Evolutionary conservation across 2,797 vertebrate species (phyloP).

Genomic region (Epinephelus coioides): DNA sequence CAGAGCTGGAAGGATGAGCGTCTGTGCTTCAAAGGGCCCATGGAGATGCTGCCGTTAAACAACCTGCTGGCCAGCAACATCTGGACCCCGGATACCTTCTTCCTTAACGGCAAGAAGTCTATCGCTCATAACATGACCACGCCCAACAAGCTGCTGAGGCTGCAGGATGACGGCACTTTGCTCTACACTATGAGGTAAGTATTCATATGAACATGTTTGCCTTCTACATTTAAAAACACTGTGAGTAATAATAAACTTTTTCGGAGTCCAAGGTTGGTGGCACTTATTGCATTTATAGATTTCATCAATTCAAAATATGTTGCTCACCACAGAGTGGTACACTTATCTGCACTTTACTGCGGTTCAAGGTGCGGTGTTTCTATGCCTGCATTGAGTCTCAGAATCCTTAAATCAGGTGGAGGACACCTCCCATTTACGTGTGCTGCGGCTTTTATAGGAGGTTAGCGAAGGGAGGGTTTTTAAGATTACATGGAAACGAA

Average conservation of each 20-base stretch:
- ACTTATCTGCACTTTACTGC: not conserved
- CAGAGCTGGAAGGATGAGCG: slow-evolving; percentile 98
- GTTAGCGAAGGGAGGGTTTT: not conserved
- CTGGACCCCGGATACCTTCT: slow-evolving; percentile 97
- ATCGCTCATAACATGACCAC: slow-evolving; percentile 98
- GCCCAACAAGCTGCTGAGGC: slow-evolving; percentile 94
- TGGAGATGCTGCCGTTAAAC: slow-evolving; percentile 94
- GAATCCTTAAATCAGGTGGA: not conserved
- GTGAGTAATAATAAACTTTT: not conserved
- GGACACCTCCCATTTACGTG: not conserved
- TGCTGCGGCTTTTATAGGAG: not conserved
- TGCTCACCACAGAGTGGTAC: not conserved
- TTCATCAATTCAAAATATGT: not conserved
- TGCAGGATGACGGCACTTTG: slow-evolving; percentile 93
- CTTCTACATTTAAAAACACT: not conserved
- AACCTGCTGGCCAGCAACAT: slow-evolving; percentile 97
- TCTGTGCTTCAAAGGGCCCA: slow-evolving; percentile 95
- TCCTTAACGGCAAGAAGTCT: slow-evolving; percentile 97
- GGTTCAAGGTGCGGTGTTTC: not conserved
- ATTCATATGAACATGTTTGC: not conserved
- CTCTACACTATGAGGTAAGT: slow-evolving; percentile 95
- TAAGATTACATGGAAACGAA: not conserved
- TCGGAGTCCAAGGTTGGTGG: not conserved
- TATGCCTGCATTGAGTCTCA: not conserved
- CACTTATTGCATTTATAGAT: not conserved